These are phyloP conservation scores for Lysiphlebus fabarum DNA, from an alignment of 1,140 invertebrate species.

Conservation along the genomic window DNA sequence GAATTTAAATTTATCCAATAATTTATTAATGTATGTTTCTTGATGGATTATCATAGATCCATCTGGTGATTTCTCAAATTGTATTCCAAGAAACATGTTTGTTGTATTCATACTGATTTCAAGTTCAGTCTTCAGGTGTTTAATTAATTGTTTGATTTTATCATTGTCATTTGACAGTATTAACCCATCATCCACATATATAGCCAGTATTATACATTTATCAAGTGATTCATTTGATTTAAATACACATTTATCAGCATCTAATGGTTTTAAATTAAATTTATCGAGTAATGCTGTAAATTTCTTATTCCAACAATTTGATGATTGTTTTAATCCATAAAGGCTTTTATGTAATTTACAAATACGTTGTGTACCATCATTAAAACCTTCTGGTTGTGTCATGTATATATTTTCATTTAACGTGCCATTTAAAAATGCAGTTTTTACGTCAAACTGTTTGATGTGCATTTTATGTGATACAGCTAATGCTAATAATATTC, in stretches of 20 bases:
- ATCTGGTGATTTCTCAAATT: conserved; percentile 22
- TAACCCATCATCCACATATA: conserved; percentile 27
- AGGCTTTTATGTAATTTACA: conserved; percentile 34
- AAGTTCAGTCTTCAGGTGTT: conserved; percentile 24
- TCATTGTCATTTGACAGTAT: conserved; percentile 12
- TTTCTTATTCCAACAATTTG: conserved; percentile 40
- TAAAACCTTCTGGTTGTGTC: conserved; percentile 39
- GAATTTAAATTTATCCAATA: conserved; percentile 19
- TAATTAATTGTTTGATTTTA: conserved; percentile 21
- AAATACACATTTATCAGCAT: conserved; percentile 22
- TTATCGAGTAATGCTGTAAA: conserved; percentile 27
- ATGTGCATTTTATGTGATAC: conserved; percentile 21
- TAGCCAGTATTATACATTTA: conserved; percentile 24
- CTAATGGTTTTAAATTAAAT: conserved; percentile 21
- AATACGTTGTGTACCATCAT: conserved; percentile 25
- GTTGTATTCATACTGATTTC: conserved; percentile 21
- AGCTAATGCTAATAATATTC: conserved; percentile 20
- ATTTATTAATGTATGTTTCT: conserved; percentile 29
- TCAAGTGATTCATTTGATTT: conserved; percentile 12
- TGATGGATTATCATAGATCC: conserved; percentile 31
- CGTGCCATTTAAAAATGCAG: conserved; percentile 44
- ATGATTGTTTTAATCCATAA: conserved; percentile 40
- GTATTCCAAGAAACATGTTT: conserved; percentile 28
- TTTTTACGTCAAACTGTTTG: conserved; percentile 41
- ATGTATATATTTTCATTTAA: conserved; percentile 43